Evolutionary conservation across 2,113 vertebrate genomes (phyloP).

Genomic region (Charadrius vociferus): DNA sequence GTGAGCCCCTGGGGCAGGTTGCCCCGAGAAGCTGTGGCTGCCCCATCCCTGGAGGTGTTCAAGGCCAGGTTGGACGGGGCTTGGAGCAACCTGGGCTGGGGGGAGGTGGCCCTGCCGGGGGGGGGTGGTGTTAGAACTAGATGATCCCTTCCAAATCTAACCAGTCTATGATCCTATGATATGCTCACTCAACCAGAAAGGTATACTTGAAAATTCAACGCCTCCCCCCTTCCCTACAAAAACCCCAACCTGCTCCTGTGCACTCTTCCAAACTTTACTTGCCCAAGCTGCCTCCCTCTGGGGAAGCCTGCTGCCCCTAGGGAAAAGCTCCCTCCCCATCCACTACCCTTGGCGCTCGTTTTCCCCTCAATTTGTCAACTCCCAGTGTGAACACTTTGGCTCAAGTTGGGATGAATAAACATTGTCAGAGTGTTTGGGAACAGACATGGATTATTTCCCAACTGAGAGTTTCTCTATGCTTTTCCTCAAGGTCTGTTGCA

Average conservation of each 20-base stretch:
- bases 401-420: not conserved
- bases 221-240: not conserved
- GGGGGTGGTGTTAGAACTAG: not conserved
- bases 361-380: not conserved
- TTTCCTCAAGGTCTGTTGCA: not conserved
- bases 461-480: not conserved
- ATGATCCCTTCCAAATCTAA: not conserved
- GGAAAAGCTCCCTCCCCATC: not conserved
- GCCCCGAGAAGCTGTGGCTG: too few species aligned
- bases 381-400: accelerated
- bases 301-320: not conserved
- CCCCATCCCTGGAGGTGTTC: not conserved
- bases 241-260: not conserved
- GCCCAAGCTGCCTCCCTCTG: not conserved
- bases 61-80: not conserved
- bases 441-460: not conserved
- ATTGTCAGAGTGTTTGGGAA: not conserved
- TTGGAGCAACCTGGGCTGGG: not conserved
- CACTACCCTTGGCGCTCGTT: accelerated
- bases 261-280: accelerated
- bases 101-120: not conserved
- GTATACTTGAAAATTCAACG: not conserved
- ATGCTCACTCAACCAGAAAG: not conserved
- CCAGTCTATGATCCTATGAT: not conserved
- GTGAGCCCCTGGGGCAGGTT: not conserved